Evolutionary conservation across 2,888 invertebrate species (phyloP), one percentile per base, ranked within the genome.

Genomic region (Rugalucina vietnamica): DNA sequence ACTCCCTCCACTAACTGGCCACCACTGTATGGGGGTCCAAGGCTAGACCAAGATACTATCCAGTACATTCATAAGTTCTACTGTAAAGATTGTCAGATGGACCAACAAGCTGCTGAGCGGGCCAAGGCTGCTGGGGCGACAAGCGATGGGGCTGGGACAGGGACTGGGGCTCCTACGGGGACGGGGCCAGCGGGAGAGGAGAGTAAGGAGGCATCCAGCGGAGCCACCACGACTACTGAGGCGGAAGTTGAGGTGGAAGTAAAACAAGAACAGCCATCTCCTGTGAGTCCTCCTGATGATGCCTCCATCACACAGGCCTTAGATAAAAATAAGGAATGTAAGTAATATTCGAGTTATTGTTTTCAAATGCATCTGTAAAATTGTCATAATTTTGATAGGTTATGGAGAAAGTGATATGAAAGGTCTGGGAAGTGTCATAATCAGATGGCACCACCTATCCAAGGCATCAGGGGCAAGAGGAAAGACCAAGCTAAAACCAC

Each of bases 261-360:
- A 0, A 86, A 88, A 72, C 84, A 88, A 74, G 85, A 88, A 70
- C 82, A 77, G 43, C 39, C 70, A 37, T 83, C 88, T 76, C 90
- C 92, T 21, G 82, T 88, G 71, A 90, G 92, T 78, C 92, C 98
- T 93, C 98, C 99, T 93, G 99, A 99, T 96, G 98, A 98, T 94
- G 98, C 98, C 93, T 98, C 98, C 73, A 96, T 99, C 93, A 97
- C 98, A 94, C 97, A 97, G 93, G 97, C 97, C 94, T 98, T 99
- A 97, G 98, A 98, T 95, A 98, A 98, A 95, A 99, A 99, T 95
- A 99, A 99, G 96, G 98, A 99, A 97, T 98, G 99, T 99, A 95
- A 98, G 98, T 97, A 27, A 32, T n/a, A n/a, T n/a, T n/a, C n/a
- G n/a, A n/a, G n/a, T n/a, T n/a, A n/a, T n/a, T n/a, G n/a, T n/a